These are phyloP conservation scores for Aphodius sticticus DNA, from an alignment of 2,888 invertebrate species.

Conservation along the genomic window DNA sequence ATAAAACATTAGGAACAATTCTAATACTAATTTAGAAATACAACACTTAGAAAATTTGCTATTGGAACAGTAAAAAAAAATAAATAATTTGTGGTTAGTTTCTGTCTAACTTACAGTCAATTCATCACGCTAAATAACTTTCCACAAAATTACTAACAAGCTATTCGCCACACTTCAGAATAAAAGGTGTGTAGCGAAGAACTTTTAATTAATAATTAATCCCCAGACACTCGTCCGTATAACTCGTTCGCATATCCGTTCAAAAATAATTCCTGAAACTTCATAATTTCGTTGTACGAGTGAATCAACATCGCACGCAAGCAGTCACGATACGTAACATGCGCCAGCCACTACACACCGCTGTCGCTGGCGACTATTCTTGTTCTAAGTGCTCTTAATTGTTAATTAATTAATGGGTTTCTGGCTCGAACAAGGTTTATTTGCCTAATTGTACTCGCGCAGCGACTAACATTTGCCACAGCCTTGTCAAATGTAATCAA, in stretches of 20 bases:
- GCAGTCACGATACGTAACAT: background rate
- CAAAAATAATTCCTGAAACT: conserved; percentile 6
- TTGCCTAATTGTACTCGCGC: background rate
- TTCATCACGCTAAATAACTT: background rate
- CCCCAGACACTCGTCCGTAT: conserved; percentile 10
- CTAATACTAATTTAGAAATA: no score
- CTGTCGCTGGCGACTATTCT: background rate
- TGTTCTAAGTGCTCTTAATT: background rate
- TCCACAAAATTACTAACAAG: conserved; percentile 10
- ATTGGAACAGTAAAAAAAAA: no score
- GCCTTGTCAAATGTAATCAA: background rate
- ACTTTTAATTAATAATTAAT: conserved; percentile 21
- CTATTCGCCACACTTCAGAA: conserved; percentile 10
- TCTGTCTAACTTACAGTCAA: no score
- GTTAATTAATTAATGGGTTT: background rate
- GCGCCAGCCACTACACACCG: background rate
- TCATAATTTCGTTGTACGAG: background rate
- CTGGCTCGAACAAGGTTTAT: background rate
- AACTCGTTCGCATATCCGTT: background rate
- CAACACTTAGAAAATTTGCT: no score
- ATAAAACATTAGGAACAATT: no score
- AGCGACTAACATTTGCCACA: background rate
- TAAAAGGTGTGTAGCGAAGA: conserved; percentile 11
- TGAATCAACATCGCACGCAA: background rate
- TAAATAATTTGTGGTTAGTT: no score